Evolutionary conservation across 2,113 vertebrate genomes (phyloP), one percentile per base, ranked within the genome.

Genomic region (Corythornis vintsioides): DNA sequence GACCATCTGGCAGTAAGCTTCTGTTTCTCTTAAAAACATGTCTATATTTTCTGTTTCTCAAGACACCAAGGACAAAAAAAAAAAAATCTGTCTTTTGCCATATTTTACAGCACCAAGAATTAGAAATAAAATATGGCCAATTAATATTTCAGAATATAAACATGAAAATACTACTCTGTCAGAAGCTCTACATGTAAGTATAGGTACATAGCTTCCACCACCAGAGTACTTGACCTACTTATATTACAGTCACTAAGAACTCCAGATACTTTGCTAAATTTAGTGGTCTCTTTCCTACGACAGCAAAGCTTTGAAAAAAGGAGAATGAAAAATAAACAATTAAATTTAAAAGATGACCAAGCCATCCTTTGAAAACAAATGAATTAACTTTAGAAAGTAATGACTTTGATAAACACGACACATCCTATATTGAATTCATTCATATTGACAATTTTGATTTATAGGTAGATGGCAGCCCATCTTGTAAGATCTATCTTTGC

Each of bases 1-100:
- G 86, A 75, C 78, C 70, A 90, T 88, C 76, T 96, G 93, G 94
- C 57, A 72, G 33, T 35, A 84, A 72, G 40, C 69, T 63, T 83
- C 79, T 90, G 77, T 90, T 95, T 90, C 63, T 95, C 77, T 84
- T 88, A 93, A 92, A 95, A 95, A 94, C 55, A 96, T 20, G 53
- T 52, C 89, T 86, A 6, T 57, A 61, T 76, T 88, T 94, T 95
- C 65, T 88, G 72, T 86, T 91, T 88, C 70, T 81, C 80, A 86
- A 65, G 40, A 90, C 65, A 77, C 13, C 9, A 67, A 77, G 21
- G 29, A 69, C 15, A 77, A 77, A 60, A 92, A 72, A 92, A 72
- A 57, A 77, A 55, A 48, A 83, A 47, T 52, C 50, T 52, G 22
- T 42, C 38, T 90, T 83, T 61, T 77, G 43, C 71, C 15, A 88